These are phyloP conservation scores for Zootoca vivipara DNA, from an alignment of 2,113 vertebrate genomes.

Conservation along the genomic window DNA sequence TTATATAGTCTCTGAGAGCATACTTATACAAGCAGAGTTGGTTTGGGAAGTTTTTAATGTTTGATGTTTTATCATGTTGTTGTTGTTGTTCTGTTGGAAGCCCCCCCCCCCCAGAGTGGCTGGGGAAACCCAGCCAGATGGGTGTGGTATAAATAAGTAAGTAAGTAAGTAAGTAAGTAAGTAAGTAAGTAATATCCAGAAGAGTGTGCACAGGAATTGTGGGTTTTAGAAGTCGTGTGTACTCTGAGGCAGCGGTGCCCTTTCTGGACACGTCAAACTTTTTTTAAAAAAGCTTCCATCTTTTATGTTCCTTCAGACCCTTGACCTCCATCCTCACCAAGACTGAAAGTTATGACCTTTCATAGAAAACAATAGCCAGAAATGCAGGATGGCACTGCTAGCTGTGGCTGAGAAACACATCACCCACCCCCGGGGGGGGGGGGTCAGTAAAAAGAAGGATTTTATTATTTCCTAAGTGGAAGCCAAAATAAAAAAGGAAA, in stretches of 20 bases:
- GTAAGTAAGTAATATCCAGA: no score
- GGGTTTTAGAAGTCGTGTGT: background rate
- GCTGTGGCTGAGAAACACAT: background rate
- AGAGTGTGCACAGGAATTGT: no score
- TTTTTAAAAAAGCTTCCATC: background rate
- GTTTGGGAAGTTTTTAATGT: no score
- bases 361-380: background rate
- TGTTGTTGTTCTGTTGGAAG: no score
- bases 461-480: no score
- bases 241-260: background rate
- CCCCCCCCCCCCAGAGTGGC: no score
- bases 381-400: background rate
- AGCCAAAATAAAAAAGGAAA: no score
- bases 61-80: no score
- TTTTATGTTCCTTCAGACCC: background rate
- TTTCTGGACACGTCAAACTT: background rate
- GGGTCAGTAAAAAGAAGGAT: background rate
- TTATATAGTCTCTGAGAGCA: background rate
- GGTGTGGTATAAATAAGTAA: no score
- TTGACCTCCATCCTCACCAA: background rate
- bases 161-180: no score
- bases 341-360: background rate
- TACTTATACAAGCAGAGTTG: background rate
- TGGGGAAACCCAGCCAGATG: no score
- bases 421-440: background rate